Evolutionary conservation across 2,797 vertebrate species (phyloP), one percentile per base, ranked within the genome.

Genomic region (Sebastes cheni): DNA sequence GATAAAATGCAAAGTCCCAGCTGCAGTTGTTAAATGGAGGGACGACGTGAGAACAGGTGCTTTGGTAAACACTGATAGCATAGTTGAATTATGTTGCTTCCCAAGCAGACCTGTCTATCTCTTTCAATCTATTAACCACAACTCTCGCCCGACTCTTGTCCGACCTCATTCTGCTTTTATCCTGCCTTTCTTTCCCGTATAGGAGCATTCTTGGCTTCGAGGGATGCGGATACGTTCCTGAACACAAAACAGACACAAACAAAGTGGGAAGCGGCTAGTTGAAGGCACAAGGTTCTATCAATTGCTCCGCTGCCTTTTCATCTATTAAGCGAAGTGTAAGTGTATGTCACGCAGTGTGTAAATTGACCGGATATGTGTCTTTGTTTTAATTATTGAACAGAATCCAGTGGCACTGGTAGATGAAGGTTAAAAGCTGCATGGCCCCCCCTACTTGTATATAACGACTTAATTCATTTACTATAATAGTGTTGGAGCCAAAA

Each of bases 1-100:
- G 93, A 95, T 94, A 95, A 95, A 94, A 95, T 94, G 94, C 93
- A 92, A 90, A 94, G 89, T 89, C 85, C 72, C 68, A 23, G 85
- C 89, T 77, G 84, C 84, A 5, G 82, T 79, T 89, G 89, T 90
- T 94, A 89, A 92, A 94, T 84, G 84, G 83, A 87, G 82, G 84
- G 75, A 80, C 69, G n/a, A 75, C 23, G 77, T 72, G 75, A 92
- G 88, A 93, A 91, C 92, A 94, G 94, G 91, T 94, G 94, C 92
- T 91, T 93, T 81, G 86, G 91, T 91, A 92, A 95, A 94, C 93
- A 93, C 91, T 89, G 94, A 96, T 95, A 95, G 89, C 59, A 72
- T 72, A 71, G 88, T 82, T 95, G 92, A 95, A 93, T 95, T 94
- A 95, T 93, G 93, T 89, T 89, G 93, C 92, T 86, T 91, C 84